Conservation (phyloP, 2,888 invertebrate genomes). For the Crossocerus cetratus region DNA sequence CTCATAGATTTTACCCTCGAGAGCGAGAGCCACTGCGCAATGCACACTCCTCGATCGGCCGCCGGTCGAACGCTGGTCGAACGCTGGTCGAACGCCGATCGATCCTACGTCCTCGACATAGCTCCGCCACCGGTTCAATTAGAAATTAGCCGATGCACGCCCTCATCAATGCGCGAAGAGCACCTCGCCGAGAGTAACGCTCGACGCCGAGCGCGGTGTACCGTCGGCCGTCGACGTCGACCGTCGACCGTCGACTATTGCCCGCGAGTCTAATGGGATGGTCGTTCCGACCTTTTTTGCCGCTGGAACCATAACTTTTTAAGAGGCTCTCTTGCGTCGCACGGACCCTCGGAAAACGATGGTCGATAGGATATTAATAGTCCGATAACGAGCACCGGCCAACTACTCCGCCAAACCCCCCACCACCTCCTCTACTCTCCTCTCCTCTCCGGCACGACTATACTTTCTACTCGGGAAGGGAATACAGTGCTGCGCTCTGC, state of each 20-base stretch:
- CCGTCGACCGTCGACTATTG: no score
- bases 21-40: neutral
- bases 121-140: slow-evolving; percentile 53
- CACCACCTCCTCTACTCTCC: neutral
- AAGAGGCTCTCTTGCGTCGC: neutral
- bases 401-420: neutral
- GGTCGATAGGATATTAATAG: slow-evolving; percentile 22
- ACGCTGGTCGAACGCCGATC: slow-evolving; percentile 19
- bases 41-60: slow-evolving; percentile 4
- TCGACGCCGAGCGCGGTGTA: no score
- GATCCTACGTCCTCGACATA: slow-evolving; percentile 30
- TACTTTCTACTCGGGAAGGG: neutral
- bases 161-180: neutral
- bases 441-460: neutral
- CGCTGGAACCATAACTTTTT: neutral
- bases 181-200: neutral
- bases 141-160: slow-evolving; percentile 37
- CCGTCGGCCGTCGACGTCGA: no score
- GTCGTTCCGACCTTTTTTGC: neutral
- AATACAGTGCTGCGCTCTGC: neutral
- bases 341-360: slow-evolving; percentile 12
- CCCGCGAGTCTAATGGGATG: neutral
- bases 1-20: slow-evolving; percentile 46
- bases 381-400: slow-evolving; percentile 13
- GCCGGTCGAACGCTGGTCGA: slow-evolving; percentile 9